phyloP scores from a whole-genome alignment of 2,113 vertebrate genomes.

The Euleptes europaea region DNA sequence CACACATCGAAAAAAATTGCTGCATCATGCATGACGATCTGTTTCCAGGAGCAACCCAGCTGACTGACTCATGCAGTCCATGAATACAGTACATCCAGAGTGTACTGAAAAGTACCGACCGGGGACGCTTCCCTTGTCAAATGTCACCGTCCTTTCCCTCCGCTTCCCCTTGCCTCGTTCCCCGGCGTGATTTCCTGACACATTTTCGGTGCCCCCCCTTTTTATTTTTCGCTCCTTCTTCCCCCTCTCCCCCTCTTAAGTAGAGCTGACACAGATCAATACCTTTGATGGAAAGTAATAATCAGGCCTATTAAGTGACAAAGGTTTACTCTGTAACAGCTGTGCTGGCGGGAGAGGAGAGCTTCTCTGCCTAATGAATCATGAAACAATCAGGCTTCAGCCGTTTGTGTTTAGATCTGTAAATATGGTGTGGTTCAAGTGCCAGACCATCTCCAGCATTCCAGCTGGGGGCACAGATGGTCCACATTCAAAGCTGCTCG shows the following conservation, averaged over 20 bases:
- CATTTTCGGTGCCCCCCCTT: constrained; percentile 56
- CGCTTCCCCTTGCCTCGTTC: background rate
- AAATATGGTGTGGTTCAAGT: constrained; percentile 99
- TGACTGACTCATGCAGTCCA: constrained; percentile 17
- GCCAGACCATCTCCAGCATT: constrained; percentile 99
- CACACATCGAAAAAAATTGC: constrained; percentile 41
- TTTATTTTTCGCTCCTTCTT: background rate
- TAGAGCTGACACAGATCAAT: constrained; percentile 96
- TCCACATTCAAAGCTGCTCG: constrained; percentile 89
- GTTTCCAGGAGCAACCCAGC: constrained; percentile 48
- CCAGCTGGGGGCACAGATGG: constrained; percentile 99
- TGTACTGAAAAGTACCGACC: constrained; percentile 49
- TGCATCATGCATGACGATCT: constrained; percentile 43
- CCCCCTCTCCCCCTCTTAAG: constrained; percentile 81
- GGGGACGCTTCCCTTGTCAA: background rate
- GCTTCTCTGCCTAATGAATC: constrained; percentile 99
- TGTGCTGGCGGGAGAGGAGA: constrained; percentile 97
- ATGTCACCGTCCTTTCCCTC: constrained; percentile 8
- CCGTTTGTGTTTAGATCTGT: constrained; percentile 99
- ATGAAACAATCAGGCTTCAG: constrained; percentile 99
- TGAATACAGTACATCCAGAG: constrained; percentile 33
- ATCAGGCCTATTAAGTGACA: constrained; percentile 99
- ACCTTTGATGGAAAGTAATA: constrained; percentile 98
- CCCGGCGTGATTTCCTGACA: constrained; percentile 59
- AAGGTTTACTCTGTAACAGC: constrained; percentile 99